Conservation (phyloP, 2,888 invertebrate genomes). For the Lycophotia porphyrea region DNA sequence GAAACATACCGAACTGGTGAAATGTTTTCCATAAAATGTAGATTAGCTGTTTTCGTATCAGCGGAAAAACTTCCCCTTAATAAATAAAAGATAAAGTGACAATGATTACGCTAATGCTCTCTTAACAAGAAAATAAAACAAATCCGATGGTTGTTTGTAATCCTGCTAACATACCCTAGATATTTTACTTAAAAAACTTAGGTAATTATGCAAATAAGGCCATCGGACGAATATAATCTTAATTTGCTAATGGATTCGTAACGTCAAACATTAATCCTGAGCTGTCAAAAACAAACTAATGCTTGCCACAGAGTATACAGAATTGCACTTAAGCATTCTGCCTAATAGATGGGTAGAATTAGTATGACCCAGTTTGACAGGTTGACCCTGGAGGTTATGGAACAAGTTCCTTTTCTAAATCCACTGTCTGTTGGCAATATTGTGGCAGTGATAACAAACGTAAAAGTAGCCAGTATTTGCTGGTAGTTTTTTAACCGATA, state of each 20-base stretch:
- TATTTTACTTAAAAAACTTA: slow-evolving; percentile 31
- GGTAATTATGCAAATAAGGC: slow-evolving; percentile 51
- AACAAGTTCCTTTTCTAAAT: not conserved
- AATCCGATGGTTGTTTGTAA: slow-evolving; percentile 16
- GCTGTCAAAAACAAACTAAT: slow-evolving; percentile 57
- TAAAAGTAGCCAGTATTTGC: not conserved
- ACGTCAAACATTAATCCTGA: slow-evolving; percentile 55
- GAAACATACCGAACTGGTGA: not conserved
- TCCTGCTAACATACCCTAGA: slow-evolving; percentile 1
- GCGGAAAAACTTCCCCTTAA: slow-evolving; percentile 9
- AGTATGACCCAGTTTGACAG: slow-evolving; percentile 1
- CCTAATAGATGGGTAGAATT: slow-evolving; percentile 1
- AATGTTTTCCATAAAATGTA: slow-evolving; percentile 7
- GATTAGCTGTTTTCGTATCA: slow-evolving; percentile 11
- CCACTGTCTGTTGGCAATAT: not conserved
- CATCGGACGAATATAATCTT: slow-evolving; percentile 47
- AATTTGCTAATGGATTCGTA: slow-evolving; percentile 65
- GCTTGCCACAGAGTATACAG: slow-evolving; percentile 44
- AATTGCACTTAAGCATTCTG: slow-evolving; percentile 24
- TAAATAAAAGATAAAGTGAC: slow-evolving; percentile 31
- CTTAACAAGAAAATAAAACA: slow-evolving; percentile 30
- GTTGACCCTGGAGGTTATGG: not conserved
- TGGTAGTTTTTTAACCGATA: not conserved
- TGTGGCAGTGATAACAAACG: not conserved
- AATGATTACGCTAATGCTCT: slow-evolving; percentile 34